Evolutionary conservation across 1,140 invertebrate genomes (phyloP).

Genomic region (Drosophila cardini): DNA sequence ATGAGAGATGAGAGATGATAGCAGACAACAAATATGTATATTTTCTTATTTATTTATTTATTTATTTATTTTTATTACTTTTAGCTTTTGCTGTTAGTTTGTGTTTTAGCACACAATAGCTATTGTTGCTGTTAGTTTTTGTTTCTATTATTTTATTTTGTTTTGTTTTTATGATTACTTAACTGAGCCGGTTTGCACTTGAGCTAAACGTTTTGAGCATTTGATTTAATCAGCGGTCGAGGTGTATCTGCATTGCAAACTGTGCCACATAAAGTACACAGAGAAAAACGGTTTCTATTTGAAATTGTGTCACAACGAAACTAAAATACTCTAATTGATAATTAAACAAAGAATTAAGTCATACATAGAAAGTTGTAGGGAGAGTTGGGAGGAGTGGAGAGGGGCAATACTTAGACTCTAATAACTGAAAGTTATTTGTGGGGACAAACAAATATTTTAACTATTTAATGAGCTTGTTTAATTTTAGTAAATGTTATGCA

Average conservation of each 20-base stretch:
- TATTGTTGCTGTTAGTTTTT: conserved; percentile 27
- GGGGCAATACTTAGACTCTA: no score
- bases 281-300: conserved; percentile 7
- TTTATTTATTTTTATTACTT: conserved; percentile 22
- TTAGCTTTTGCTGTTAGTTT: conserved; percentile 24
- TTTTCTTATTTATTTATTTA: conserved; percentile 28
- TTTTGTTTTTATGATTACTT: conserved; percentile 57
- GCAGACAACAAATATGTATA: conserved; percentile 45
- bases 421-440: no score
- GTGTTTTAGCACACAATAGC: conserved; percentile 9
- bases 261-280: conserved; percentile 8
- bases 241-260: conserved; percentile 51
- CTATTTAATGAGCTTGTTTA: no score
- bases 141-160: no score
- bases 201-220: conserved; percentile 54
- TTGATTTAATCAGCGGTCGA: conserved; percentile 66
- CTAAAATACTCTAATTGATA: conserved; percentile 22
- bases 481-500: no score
- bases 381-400: no score
- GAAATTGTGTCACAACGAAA: conserved; percentile 17
- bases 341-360: not conserved
- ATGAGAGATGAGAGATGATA: conserved; percentile 31
- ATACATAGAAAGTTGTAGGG: not conserved
- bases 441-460: no score
- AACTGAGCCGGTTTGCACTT: conserved; percentile 76